These are phyloP conservation scores for Patiria miniata DNA, from an alignment of 35 echinoderm and acorn worm species.

Conservation along the genomic window DNA sequence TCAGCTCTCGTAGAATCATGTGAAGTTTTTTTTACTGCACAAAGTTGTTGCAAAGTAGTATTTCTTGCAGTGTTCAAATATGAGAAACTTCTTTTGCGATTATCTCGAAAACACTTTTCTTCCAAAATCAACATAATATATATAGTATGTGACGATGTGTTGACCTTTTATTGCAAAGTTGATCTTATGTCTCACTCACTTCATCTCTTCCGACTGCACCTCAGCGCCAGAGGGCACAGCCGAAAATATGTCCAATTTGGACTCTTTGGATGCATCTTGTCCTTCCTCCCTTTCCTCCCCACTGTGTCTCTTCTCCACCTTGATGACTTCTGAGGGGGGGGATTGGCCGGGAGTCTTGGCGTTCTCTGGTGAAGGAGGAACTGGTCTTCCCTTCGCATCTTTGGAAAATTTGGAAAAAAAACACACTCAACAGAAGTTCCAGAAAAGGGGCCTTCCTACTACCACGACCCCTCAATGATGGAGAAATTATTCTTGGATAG, in stretches of 20 bases:
- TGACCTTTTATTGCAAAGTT: too few species aligned
- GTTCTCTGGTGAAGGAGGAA: conserved; percentile 21
- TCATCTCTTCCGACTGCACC: conserved; percentile 19
- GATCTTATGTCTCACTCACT: too few species aligned
- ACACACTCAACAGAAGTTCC: neutral
- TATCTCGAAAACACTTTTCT: too few species aligned
- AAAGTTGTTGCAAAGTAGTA: too few species aligned
- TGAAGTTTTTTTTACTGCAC: too few species aligned
- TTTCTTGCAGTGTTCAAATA: too few species aligned
- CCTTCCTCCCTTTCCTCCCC: neutral
- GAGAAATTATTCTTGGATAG: too few species aligned
- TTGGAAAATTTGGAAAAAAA: neutral
- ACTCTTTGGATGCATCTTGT: neutral
- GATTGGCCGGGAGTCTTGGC: neutral
- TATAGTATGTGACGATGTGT: too few species aligned
- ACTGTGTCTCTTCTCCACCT: conserved; percentile 1
- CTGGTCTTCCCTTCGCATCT: conserved; percentile 35
- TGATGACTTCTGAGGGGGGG: neutral
- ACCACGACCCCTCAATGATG: too few species aligned
- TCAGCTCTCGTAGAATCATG: too few species aligned
- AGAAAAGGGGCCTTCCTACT: neutral
- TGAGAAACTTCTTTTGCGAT: too few species aligned
- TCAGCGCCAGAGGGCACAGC: neutral
- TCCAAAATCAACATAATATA: too few species aligned
- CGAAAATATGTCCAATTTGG: neutral